phyloP scores from a whole-genome alignment of 2,113 vertebrate genomes.

The Collichthys lucidus region DNA sequence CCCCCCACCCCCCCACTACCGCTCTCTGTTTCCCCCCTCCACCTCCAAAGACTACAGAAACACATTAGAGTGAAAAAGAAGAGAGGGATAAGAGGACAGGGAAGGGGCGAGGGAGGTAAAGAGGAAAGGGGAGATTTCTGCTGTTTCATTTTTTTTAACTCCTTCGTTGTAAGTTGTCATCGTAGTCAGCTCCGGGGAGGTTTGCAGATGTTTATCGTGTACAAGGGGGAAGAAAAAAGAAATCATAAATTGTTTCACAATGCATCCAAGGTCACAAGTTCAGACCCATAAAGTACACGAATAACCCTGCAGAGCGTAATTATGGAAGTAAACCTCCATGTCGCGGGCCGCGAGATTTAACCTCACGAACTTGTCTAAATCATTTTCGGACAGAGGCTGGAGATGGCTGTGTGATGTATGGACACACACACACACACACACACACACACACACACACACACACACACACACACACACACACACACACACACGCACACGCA shows the following conservation, averaged over 20 bases:
- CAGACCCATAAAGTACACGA: constrained; percentile 63
- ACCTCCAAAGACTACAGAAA: constrained; percentile 61
- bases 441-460: not conserved
- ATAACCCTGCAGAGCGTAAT: constrained; percentile 48
- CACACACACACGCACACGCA: too few relatives aligned
- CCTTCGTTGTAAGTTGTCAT: constrained; percentile 65
- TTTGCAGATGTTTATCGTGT: constrained; percentile 72
- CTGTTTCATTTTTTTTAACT: constrained; percentile 51
- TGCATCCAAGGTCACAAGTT: constrained; percentile 72
- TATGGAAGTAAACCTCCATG: constrained; percentile 50
- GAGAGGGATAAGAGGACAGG: constrained; percentile 60
- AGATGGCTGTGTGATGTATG: constrained; percentile 24
- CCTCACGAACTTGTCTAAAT: constrained; percentile 35
- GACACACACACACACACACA: not conserved
- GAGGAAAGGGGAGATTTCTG: constrained; percentile 56
- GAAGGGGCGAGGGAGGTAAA: constrained; percentile 47
- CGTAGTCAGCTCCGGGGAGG: constrained; percentile 59
- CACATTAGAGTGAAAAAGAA: constrained; percentile 60
- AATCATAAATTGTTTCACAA: constrained; percentile 64
- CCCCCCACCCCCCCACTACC: constrained; percentile 28
- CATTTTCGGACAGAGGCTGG: constrained; percentile 5
- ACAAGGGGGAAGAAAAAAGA: constrained; percentile 41
- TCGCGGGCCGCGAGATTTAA: constrained; percentile 23
- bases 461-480: constrained; percentile 4
- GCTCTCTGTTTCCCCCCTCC: constrained; percentile 18